Evolutionary conservation across 2,888 invertebrate species (phyloP).

Genomic region (Gymnocheta viridis): DNA sequence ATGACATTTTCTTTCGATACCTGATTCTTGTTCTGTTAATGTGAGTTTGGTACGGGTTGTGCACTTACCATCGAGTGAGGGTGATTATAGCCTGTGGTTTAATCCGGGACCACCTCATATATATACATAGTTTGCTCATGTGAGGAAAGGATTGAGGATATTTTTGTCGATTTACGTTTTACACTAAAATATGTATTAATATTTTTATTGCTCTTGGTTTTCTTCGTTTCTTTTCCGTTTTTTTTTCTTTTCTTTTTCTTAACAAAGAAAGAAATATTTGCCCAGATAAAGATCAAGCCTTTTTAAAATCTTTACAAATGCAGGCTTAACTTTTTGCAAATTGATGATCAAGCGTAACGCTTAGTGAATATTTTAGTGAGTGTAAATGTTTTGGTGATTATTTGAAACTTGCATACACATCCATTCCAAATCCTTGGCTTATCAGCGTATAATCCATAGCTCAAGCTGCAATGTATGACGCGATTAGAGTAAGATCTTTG

Average conservation of each 20-base stretch:
- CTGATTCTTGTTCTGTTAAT: constrained; percentile 15
- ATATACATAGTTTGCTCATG: constrained; percentile 17
- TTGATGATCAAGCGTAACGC: constrained; percentile 71
- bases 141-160: constrained; percentile 36
- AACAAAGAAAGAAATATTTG: not conserved
- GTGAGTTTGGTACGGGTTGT: not conserved
- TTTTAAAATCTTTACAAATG: constrained; percentile 53
- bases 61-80: constrained; percentile 10
- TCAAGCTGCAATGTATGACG: constrained; percentile 44
- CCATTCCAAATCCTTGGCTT: constrained; percentile 46
- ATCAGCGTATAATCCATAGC: constrained; percentile 37
- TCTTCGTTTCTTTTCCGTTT: not conserved
- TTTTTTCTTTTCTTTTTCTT: not conserved
- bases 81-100: constrained; percentile 75
- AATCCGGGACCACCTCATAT: constrained; percentile 72
- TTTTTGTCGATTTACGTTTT: constrained; percentile 13
- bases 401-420: constrained; percentile 62
- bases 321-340: constrained; percentile 70
- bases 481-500: constrained; percentile 28
- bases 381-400: constrained; percentile 71
- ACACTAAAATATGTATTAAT: constrained; percentile 17
- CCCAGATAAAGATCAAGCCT: constrained; percentile 58
- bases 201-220: not conserved
- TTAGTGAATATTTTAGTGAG: constrained; percentile 37
- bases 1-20: constrained; percentile 24